Evolutionary conservation across 2,888 invertebrate genomes (phyloP).

Genomic region (Punctoribates punctum): DNA sequence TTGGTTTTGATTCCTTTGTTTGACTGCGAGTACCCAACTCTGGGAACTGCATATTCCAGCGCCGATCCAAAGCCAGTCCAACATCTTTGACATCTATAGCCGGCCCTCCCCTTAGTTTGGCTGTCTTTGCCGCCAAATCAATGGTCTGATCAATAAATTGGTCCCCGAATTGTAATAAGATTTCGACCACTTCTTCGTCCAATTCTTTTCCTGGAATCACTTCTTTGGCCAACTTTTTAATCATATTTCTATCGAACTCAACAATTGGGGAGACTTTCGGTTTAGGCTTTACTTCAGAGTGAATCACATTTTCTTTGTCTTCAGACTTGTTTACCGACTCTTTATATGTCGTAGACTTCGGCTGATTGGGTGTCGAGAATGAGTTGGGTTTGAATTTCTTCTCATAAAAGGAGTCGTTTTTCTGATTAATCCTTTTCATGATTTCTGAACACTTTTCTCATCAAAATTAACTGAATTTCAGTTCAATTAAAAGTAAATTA

Average conservation of each 20-base stretch:
- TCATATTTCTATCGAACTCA: background rate
- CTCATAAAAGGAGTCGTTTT: no score
- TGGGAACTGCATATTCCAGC: conserved; percentile 17
- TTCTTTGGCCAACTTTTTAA: background rate
- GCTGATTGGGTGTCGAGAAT: no score
- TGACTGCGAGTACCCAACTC: background rate
- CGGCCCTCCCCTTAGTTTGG: background rate
- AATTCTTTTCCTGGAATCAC: background rate
- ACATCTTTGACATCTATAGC: background rate
- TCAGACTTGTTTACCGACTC: no score
- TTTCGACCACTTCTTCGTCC: background rate
- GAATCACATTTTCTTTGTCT: no score
- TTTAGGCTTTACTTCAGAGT: no score
- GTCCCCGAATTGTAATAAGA: background rate
- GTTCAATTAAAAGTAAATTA: no score
- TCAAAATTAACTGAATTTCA: no score
- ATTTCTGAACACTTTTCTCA: no score
- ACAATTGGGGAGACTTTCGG: background rate
- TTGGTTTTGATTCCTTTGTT: background rate
- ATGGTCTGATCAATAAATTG: background rate
- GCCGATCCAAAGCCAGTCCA: conserved; percentile 12
- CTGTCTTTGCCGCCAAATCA: background rate
- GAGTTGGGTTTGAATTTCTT: no score
- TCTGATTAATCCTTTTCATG: no score
- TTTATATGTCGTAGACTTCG: no score